Evolutionary conservation across 53 echinoderm and acorn worm genomes (phyloP), one percentile per base, ranked within the genome.

Genomic region (Apostichopus leukothele): DNA sequence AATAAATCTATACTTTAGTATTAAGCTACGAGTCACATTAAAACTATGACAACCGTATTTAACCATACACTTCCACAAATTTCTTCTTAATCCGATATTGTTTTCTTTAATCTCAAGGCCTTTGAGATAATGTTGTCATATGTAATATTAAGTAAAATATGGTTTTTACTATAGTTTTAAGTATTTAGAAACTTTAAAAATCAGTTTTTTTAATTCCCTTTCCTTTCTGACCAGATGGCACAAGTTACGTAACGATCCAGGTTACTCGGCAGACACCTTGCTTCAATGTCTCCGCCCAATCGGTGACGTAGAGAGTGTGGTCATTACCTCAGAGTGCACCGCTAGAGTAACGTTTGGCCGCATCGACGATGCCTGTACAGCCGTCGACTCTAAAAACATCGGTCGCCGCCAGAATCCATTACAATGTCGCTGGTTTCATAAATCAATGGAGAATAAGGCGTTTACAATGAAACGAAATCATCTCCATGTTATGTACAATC

Each of bases 381-480:
- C 95, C 1, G 93, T 93, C 52, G 75, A 51, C 54, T 75, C 90
- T 0, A 90, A 89, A 67, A 91, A 87, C 75, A 50, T 95, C 6
- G 96, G 96, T 20, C 89, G 88, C 7, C 74, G 73, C 10, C 60
- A 89, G 50, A 95, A 96, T 88, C 92, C 94, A 0, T 26, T 96
- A 14, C 84, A 91, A 52, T 91, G 95, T 25, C 88, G 90, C 1
- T 96, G 96, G 96, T 93, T 89, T 60, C 96, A 96, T 74, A 90
- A 90, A 59, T 75, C 94, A 53, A 95, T 96, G 96, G 89, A 88
- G 75, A 96, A 94, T 60, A 96, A 96, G 78, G 78, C 83, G 1
- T 95, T 96, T 51, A 89, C 89, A 22, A 60, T 95, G 71, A 90
- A 87, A 54, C 88, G 90, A 39, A 75, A 85, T 12, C 96, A 96